Evolutionary conservation across 2,888 invertebrate species (phyloP), one percentile per base, ranked within the genome.

Genomic region (Rutpela maculata): DNA sequence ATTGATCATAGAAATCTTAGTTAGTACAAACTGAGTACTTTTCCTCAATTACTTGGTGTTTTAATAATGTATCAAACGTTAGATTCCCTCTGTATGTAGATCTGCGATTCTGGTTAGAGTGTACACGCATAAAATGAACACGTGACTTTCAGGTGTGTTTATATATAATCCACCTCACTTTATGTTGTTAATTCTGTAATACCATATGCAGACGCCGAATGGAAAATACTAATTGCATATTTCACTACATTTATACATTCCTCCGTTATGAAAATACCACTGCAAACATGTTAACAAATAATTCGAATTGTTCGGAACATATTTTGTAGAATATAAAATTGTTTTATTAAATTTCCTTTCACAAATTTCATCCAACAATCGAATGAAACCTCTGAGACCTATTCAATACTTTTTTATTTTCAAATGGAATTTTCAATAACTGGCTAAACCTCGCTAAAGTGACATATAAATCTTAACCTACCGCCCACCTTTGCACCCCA

Each of bases 331-430:
- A 9, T 31, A 62, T 59, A 62, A 62, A 62, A 62, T 62, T 26
- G 31, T 62, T 62, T 26, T 26, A 67, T 50, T 38, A 67, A 43
- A 55, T 67, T 50, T 19, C 43, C 9, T 22, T 67, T 67, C 22
- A 19, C 50, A 67, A 67, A 67, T 67, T 67, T 55, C 43, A 19
- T 67, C 55, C 50, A 55, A 55, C 57, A 26, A 56, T 56, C 56
- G 31, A 57, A n/a, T 68, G 68, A 57, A 68, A 31, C 56, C 22
- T 12, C 55, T 15, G 26, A 68, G 31, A 56, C 19, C 43, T 50
- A 19, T n/a, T 18, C 67, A 55, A 67, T 67, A 17, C 68, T 26
- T 68, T 65, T 65, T 65, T 65, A 68, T 68, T 68, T 68, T 68
- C 68, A 68, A 56, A 68, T 17, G 56, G 68, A 56, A 68, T 68